These are phyloP conservation scores for Myripristis jacobus DNA, from an alignment of 2,797 vertebrate species.

Conservation along the genomic window DNA sequence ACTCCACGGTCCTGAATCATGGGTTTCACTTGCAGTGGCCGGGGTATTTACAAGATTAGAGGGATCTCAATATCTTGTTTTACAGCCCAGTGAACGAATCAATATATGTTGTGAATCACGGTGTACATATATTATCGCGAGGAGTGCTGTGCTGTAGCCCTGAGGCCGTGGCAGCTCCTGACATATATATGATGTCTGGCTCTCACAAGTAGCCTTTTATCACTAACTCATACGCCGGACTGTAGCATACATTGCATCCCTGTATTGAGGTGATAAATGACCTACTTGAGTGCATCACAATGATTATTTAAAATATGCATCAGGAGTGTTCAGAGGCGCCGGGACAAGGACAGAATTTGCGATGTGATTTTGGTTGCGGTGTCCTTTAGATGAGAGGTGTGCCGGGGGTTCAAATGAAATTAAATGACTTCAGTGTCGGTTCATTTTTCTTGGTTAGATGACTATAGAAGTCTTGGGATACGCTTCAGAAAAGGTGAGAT, in stretches of 20 bases:
- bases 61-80: constrained; percentile 13
- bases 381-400: background rate
- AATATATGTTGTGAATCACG: constrained; percentile 12
- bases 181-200: constrained; percentile 16
- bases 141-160: background rate
- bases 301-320: background rate
- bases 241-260: background rate
- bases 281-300: background rate
- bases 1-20: too few relatives aligned
- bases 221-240: background rate
- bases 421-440: background rate
- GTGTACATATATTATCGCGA: background rate
- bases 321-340: background rate
- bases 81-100: constrained; percentile 10
- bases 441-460: background rate
- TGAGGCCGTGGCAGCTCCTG: background rate
- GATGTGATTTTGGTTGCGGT: background rate
- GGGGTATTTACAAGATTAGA: background rate
- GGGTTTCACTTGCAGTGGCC: background rate
- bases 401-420: too few relatives aligned
- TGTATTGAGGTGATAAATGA: background rate
- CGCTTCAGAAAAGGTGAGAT: background rate
- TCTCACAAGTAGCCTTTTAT: background rate
- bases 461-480: background rate
- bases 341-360: background rate